Evolutionary conservation across 2,888 invertebrate genomes (phyloP).

Genomic region (Ypsolopha sequella): DNA sequence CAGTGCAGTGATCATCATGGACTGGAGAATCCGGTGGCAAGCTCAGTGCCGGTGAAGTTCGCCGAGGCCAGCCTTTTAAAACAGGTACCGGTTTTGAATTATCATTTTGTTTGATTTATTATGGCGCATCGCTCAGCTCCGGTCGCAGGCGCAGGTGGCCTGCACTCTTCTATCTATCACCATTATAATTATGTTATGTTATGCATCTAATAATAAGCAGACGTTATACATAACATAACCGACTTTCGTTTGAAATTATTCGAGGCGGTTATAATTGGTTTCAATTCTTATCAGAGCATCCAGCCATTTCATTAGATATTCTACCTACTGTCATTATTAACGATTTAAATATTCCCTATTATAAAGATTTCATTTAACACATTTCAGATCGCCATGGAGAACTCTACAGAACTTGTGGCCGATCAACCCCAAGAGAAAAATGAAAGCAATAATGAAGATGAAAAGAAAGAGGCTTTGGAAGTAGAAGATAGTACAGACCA

Average conservation of each 20-base stretch:
- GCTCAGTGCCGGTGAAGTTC: constrained; percentile 48
- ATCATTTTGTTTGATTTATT: constrained; percentile 67
- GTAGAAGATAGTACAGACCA: constrained; percentile 18
- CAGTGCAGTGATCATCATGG: constrained; percentile 39
- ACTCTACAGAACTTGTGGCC: constrained; percentile 4
- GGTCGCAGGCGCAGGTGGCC: constrained; percentile 30
- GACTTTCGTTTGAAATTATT: no score
- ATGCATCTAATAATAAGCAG: background rate
- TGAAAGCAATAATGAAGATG: constrained; percentile 7
- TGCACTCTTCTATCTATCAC: constrained; percentile 19
- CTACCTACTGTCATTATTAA: no score
- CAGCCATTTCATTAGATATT: no score
- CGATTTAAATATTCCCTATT: background rate
- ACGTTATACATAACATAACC: background rate
- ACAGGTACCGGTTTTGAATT: constrained; percentile 68
- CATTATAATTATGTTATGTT: constrained; percentile 4
- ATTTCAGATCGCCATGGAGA: constrained; percentile 43
- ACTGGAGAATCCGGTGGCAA: constrained; percentile 47
- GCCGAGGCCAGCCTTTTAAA: constrained; percentile 60
- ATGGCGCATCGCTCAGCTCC: constrained; percentile 28
- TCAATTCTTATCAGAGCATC: no score
- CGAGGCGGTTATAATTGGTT: no score
- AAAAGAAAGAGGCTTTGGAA: constrained; percentile 15
- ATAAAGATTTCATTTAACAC: constrained; percentile 1
- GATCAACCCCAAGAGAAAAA: constrained; percentile 2